phyloP scores from a whole-genome alignment of 2,888 invertebrate genomes.

The Plebejus anna region DNA sequence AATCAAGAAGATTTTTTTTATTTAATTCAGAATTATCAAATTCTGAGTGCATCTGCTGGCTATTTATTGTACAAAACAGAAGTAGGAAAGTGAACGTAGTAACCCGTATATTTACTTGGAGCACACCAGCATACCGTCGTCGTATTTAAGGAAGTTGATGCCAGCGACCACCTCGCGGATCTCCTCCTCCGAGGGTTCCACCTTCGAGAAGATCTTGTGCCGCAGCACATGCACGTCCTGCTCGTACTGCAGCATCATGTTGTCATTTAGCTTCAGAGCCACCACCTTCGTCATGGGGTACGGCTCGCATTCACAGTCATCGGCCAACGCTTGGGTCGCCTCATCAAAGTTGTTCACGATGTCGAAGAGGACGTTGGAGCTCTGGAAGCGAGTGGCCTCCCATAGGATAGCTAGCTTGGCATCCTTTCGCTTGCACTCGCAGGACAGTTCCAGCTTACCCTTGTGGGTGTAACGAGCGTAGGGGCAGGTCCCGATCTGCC shows the following conservation, averaged over 20 bases:
- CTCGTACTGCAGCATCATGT: slow-evolving; percentile 7
- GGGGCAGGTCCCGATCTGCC: neutral
- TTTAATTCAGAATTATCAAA: too few relatives aligned
- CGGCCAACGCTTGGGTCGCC: neutral
- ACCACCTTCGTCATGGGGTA: slow-evolving; percentile 1
- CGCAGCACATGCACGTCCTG: neutral
- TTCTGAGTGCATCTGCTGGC: too few relatives aligned
- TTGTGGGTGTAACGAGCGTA: neutral
- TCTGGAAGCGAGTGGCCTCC: neutral
- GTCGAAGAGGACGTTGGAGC: neutral
- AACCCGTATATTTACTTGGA: too few relatives aligned
- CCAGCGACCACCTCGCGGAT: neutral
- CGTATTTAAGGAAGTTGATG: neutral
- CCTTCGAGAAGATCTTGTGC: neutral
- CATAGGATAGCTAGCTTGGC: neutral
- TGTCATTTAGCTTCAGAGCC: neutral
- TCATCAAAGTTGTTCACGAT: neutral
- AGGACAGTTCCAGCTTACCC: neutral
- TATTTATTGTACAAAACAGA: too few relatives aligned
- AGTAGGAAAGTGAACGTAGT: too few relatives aligned
- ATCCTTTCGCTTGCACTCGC: neutral
- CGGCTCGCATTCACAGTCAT: neutral
- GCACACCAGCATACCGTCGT: neutral
- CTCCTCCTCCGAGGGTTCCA: neutral
- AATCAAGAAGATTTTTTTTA: too few relatives aligned